Evolutionary conservation across 2,113 vertebrate species (phyloP).

Genomic region (Oreotrochilus melanogaster): DNA sequence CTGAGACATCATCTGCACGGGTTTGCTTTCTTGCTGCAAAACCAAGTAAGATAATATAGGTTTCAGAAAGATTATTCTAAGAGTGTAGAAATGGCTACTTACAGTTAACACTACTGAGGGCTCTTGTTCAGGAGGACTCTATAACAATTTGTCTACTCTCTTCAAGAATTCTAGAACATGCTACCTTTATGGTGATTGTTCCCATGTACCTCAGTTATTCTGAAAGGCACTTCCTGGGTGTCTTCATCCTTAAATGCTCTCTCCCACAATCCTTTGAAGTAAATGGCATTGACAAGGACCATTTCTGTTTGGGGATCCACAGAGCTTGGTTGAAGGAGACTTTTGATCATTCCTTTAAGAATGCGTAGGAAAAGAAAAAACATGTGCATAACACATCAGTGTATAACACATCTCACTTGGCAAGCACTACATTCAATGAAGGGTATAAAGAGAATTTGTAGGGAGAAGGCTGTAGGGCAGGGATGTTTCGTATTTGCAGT

Average conservation of each 20-base stretch:
- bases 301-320: conserved; percentile 75
- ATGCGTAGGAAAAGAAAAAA: neutral
- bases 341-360: conserved; percentile 82
- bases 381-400: neutral
- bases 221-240: conserved; percentile 39
- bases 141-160: neutral
- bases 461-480: neutral
- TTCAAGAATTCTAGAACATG: neutral
- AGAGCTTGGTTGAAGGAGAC: conserved; percentile 77
- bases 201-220: conserved; percentile 27
- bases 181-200: neutral
- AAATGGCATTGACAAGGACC: conserved; percentile 75
- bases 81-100: neutral
- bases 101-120: neutral
- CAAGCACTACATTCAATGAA: neutral
- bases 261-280: conserved; percentile 42
- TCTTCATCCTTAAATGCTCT: conserved; percentile 53
- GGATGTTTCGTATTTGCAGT: neutral
- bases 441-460: neutral
- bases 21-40: conserved; percentile 57
- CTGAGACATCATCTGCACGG: conserved; percentile 57
- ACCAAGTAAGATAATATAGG: neutral
- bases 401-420: neutral
- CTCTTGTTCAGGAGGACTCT: neutral
- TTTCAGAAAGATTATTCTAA: neutral